These are phyloP conservation scores for Tenthredo amoena DNA, from an alignment of 2,888 invertebrate species.

Conservation along the genomic window DNA sequence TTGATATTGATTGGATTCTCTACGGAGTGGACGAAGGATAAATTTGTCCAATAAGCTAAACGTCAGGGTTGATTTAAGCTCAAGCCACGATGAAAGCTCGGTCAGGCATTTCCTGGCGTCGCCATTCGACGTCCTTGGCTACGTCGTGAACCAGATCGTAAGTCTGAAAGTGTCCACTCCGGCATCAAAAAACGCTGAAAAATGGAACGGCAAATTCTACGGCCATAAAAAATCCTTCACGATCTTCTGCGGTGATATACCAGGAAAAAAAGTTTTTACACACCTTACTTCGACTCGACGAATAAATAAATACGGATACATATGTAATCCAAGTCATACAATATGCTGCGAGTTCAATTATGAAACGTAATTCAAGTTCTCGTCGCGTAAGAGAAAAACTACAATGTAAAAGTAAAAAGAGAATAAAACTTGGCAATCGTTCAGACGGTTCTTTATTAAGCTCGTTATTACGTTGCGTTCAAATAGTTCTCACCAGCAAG, in stretches of 20 bases:
- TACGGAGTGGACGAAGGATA: slow-evolving; percentile 5
- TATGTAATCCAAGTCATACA: not conserved
- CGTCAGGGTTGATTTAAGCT: slow-evolving; percentile 14
- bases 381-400: not conserved
- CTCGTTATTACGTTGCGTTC: slow-evolving; percentile 42
- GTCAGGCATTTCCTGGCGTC: slow-evolving; percentile 11
- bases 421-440: slow-evolving; percentile 34
- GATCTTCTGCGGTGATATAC: not conserved
- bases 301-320: not conserved
- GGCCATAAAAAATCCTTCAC: not conserved
- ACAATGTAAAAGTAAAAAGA: not conserved
- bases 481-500: slow-evolving; percentile 15
- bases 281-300: not conserved
- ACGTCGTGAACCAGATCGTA: not conserved
- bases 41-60: slow-evolving; percentile 17
- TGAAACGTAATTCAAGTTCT: not conserved
- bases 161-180: not conserved
- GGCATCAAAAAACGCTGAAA: not conserved
- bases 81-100: not conserved
- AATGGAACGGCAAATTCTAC: not conserved
- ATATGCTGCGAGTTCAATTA: not conserved
- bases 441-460: slow-evolving; percentile 40
- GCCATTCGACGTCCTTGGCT: slow-evolving; percentile 12
- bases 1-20: slow-evolving; percentile 38
- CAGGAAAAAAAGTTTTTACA: not conserved